Conservation (phyloP, 2,888 invertebrate species). For the Miltochrista miniata region DNA sequence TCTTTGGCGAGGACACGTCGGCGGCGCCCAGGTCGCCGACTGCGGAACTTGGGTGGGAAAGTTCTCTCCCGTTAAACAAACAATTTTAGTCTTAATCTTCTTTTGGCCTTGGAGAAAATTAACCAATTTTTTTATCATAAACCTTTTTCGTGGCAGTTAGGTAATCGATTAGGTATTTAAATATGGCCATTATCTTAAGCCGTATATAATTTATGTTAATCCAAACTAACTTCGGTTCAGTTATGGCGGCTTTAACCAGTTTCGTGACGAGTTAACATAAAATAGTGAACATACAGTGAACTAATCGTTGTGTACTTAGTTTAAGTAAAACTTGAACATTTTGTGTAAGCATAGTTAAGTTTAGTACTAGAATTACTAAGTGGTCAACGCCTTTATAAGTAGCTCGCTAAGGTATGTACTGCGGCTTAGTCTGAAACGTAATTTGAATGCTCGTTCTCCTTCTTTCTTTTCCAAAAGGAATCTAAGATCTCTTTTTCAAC, state of each 20-base stretch:
- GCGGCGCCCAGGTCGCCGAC: too few relatives aligned
- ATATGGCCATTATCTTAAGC: constrained; percentile 5
- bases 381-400: background rate
- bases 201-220: constrained; percentile 14
- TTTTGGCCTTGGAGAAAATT: too few relatives aligned
- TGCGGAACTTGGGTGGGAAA: too few relatives aligned
- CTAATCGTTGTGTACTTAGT: constrained; percentile 13
- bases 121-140: too few relatives aligned
- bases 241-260: constrained; percentile 26
- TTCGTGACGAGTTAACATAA: constrained; percentile 31
- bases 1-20: too few relatives aligned
- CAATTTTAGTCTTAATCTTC: too few relatives aligned
- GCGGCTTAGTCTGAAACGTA: too few relatives aligned
- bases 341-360: constrained; percentile 8
- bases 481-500: too few relatives aligned
- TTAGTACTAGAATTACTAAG: constrained; percentile 3
- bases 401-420: background rate
- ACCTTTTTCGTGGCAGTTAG: too few relatives aligned
- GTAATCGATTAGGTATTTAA: background rate
- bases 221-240: constrained; percentile 22
- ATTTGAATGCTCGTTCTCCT: too few relatives aligned
- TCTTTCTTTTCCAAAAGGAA: too few relatives aligned
- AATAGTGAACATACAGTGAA: constrained; percentile 11
- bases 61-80: too few relatives aligned
- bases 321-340: constrained; percentile 11